Percentiles rank a stretch among this genome's conserved stretches.
These are phyloP conservation scores for Actinia tenebrosa DNA, from an alignment of 64 coral and sea anemone genomes.

Conservation along the genomic window DNA sequence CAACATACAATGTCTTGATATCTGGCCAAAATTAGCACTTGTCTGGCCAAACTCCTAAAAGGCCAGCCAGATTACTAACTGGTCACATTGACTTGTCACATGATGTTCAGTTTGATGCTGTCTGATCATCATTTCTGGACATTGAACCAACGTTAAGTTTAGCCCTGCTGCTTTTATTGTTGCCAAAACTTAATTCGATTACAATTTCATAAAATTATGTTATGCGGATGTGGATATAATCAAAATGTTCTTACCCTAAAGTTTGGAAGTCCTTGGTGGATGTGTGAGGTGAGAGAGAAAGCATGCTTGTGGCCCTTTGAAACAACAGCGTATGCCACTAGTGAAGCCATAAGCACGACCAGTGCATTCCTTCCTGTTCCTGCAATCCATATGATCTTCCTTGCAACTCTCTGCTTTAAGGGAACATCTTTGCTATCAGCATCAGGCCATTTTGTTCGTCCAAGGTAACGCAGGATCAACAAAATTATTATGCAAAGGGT, in stretches of 20 bases:
- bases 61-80: too few relatives aligned
- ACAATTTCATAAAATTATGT: too few relatives aligned
- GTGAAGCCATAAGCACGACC: slow-evolving; percentile 58
- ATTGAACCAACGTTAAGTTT: too few relatives aligned
- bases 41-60: too few relatives aligned
- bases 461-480: slow-evolving; percentile 54
- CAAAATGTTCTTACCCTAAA: slow-evolving; percentile 53
- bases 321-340: slow-evolving; percentile 43
- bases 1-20: too few relatives aligned
- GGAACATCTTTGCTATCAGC: slow-evolving; percentile 34
- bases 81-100: too few relatives aligned
- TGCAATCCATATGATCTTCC: slow-evolving; percentile 77
- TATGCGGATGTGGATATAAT: too few relatives aligned
- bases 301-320: slow-evolving; percentile 19
- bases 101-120: too few relatives aligned
- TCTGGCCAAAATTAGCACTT: too few relatives aligned
- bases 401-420: slow-evolving; percentile 44
- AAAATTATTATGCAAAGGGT: slow-evolving; percentile 62
- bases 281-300: slow-evolving; percentile 50
- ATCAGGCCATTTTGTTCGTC: slow-evolving; percentile 68
- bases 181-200: too few relatives aligned
- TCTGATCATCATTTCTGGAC: too few relatives aligned
- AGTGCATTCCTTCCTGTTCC: slow-evolving; percentile 75
- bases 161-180: too few relatives aligned
- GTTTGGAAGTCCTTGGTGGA: slow-evolving; percentile 56